Evolutionary conservation across 2,888 invertebrate species (phyloP), one percentile per base, ranked within the genome.

Genomic region (Hypselothyrea guttata): DNA sequence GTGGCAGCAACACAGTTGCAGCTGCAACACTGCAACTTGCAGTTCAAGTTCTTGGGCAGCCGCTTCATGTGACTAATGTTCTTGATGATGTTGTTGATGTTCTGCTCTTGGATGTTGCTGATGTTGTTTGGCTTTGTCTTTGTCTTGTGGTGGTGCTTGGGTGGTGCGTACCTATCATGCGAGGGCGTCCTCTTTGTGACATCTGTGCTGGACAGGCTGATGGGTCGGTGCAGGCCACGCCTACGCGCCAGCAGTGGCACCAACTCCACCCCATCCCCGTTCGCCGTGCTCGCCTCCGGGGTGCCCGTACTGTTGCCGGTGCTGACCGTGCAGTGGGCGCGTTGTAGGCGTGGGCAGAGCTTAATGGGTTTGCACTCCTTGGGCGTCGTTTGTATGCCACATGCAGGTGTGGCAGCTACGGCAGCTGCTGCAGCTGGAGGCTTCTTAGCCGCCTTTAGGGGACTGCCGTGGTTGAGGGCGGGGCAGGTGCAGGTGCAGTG

Each of bases 201-300:
- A 79, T 92, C 92, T 15, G 92, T 92, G 57, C 91, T 91, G 47
- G 90, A 91, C 61, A 93, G 88, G 65, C 91, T 91, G 67, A 92
- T 91, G 68, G 92, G 92, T 2, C 91, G 89, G 44, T 91, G 90
- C 45, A 91, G 90, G 49, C 92, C 91, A 58, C 94, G 91, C 72
- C 94, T 92, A 65, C 93, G 92, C 15, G 95, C 94, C 67, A 96
- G 89, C 45, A 96, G 90, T 1, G 95, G 94, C 52, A 95, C 95
- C 83, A 96, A 90, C 89, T 95, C 95, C 45, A 94, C 92, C 15
- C 95, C 46, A 1, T 0, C 45, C 8, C 34, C 84, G 12, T 41
- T 55, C 1, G 48, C 51, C n/a, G 46, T 12, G 45, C 52, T 27
- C 46, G 46, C 41, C 41, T 65, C 49, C 15, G 51, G 48, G 7